Evolutionary conservation across 2,113 vertebrate species (phyloP).

Genomic region (Myrmophylax atrothorax): DNA sequence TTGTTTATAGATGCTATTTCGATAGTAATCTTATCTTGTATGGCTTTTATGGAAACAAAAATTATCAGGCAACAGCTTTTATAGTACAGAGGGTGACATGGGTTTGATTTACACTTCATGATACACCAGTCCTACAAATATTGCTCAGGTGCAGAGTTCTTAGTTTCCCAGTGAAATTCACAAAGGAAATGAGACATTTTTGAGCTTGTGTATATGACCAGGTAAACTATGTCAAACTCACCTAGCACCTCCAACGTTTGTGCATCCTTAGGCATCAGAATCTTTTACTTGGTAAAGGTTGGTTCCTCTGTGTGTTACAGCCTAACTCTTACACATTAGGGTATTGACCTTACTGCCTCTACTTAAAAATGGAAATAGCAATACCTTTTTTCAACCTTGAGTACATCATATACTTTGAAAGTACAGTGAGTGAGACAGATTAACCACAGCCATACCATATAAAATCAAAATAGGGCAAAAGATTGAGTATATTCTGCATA

Average conservation of each 20-base stretch:
- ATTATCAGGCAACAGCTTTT: slow-evolving; percentile 22
- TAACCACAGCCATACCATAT: neutral
- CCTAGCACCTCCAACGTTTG: neutral
- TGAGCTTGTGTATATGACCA: neutral
- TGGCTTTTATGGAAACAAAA: slow-evolving; percentile 61
- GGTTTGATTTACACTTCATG: slow-evolving; percentile 31
- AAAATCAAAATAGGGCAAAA: neutral
- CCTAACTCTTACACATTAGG: neutral
- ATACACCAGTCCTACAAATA: neutral
- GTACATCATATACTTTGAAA: neutral
- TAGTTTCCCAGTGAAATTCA: neutral
- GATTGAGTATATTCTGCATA: neutral
- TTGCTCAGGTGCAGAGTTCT: neutral
- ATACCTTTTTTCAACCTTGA: neutral
- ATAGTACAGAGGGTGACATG: neutral
- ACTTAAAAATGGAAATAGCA: neutral
- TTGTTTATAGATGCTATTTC: slow-evolving; percentile 55
- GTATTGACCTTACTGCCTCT: neutral
- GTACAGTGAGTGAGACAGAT: neutral
- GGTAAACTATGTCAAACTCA: accelerated
- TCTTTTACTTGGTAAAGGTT: neutral
- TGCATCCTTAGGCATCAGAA: neutral
- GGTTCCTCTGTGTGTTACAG: neutral
- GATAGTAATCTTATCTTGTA: slow-evolving; percentile 52
- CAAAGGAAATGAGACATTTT: neutral